These are phyloP conservation scores for Brachionus calyciflorus DNA, from an alignment of 1,140 invertebrate species.

Conservation along the genomic window DNA sequence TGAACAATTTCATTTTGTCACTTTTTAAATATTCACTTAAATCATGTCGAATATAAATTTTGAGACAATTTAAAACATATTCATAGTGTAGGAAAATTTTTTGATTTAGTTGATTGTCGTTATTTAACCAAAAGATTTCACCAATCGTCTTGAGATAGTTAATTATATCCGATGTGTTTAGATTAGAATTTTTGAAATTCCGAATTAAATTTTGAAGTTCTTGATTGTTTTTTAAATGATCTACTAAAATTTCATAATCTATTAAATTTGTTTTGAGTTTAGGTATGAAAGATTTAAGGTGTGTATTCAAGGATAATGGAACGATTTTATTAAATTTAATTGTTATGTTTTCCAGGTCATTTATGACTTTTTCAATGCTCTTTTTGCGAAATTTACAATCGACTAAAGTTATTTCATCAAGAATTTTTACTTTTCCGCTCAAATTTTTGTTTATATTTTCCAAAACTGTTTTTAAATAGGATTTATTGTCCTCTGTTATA, in stretches of 20 bases:
- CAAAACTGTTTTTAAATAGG: not conserved
- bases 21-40: constrained; percentile 51
- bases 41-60: constrained; percentile 54
- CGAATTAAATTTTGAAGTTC: constrained; percentile 51
- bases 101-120: constrained; percentile 50
- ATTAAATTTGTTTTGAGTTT: constrained; percentile 52
- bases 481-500: not conserved
- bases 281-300: constrained; percentile 53
- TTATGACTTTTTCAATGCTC: constrained; percentile 52
- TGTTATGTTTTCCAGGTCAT: constrained; percentile 55
- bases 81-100: constrained; percentile 55
- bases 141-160: constrained; percentile 54
- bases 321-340: constrained; percentile 52
- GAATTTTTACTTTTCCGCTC: not conserved
- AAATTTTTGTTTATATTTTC: not conserved
- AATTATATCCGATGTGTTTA: constrained; percentile 52
- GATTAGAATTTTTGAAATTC: constrained; percentile 49
- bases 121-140: constrained; percentile 55
- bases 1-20: not conserved
- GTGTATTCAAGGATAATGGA: constrained; percentile 53
- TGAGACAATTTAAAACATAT: constrained; percentile 52
- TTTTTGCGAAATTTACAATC: not conserved
- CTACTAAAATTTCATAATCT: constrained; percentile 45
- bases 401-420: constrained; percentile 23
- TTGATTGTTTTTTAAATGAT: constrained; percentile 49